Evolutionary conservation across 2,888 invertebrate species (phyloP), one percentile per base, ranked within the genome.

Genomic region (Parnassius smintheus): DNA sequence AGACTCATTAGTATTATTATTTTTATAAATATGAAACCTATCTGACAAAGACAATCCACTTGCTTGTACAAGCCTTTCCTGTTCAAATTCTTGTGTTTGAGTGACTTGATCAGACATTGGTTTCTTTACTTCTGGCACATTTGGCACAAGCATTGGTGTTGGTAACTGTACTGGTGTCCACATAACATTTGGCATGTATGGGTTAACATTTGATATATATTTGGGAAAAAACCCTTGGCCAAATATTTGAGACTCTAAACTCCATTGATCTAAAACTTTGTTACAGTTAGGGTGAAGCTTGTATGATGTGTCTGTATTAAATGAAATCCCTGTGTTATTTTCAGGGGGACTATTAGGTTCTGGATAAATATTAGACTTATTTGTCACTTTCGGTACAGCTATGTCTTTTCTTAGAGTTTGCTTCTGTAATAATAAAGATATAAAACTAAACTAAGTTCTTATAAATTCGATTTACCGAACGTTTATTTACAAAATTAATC

Each of bases 291-390:
- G 1, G 4, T 44, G 50, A 45, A 13, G 8, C 18, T 58, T 25
- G n/a, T 44, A 18, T 1, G 13, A 13, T 1, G 49, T 22, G 10
- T 49, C 42, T 13, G 18, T 11, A 46, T 45, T 49, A 2, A 44
- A 35, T 7, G 25, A 59, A 25, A 12, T n/a, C 25, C 13, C 18
- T 11, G 50, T 45, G n/a, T 50, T 44, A 51, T 41, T 11, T 46
- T 25, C 51, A 0, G 79, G 79, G 4, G 76, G 74, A 3, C 68
- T 71, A 1, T 62, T 66, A 0, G 82, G 81, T 63, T 83, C 83
- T 0, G 78, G 77, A 48, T 72, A 76, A 3, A 54, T 35, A 4
- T 76, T 73, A 2, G 62, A 68, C 48, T 71, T 74, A 13, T 75
- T 72, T 0, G 66, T 57, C 8, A 70, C 53, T 45, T 62, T 71